phyloP scores from a whole-genome alignment of 53 echinoderm and acorn worm genomes.

The Pentamera pediparva region DNA sequence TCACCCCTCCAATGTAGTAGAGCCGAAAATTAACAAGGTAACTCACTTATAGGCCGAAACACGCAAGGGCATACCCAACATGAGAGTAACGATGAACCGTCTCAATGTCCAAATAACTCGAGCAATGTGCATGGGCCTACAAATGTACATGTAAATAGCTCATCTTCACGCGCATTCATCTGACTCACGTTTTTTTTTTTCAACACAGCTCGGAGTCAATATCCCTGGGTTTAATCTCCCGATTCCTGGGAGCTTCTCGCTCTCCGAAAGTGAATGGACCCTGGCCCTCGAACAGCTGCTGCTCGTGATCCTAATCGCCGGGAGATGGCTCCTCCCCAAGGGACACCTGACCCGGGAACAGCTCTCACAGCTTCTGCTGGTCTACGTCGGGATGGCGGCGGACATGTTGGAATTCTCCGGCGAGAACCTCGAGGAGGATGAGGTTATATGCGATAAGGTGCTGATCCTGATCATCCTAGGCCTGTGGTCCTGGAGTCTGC shows the following conservation, averaged over 20 bases:
- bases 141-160: too few species aligned
- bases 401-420: slow-evolving; percentile 89
- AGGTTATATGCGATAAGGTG: slow-evolving; percentile 59
- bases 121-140: too few species aligned
- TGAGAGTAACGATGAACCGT: too few species aligned
- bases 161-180: too few species aligned
- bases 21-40: too few species aligned
- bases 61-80: too few species aligned
- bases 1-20: too few species aligned
- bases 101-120: too few species aligned
- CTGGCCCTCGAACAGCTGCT: slow-evolving; percentile 72
- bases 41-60: too few species aligned
- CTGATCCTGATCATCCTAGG: slow-evolving; percentile 68
- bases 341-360: slow-evolving; percentile 90
- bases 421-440: slow-evolving; percentile 67
- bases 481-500: slow-evolving; percentile 76
- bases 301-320: slow-evolving; percentile 61
- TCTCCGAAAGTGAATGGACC: slow-evolving; percentile 64
- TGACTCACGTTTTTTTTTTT: too few species aligned
- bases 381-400: slow-evolving; percentile 95
- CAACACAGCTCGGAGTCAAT: background rate
- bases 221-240: slow-evolving; percentile 1
- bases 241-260: background rate
- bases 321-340: slow-evolving; percentile 88
- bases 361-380: slow-evolving; percentile 87